phyloP scores from a whole-genome alignment of 2,797 vertebrate genomes.

The Streptopelia turtur region DNA sequence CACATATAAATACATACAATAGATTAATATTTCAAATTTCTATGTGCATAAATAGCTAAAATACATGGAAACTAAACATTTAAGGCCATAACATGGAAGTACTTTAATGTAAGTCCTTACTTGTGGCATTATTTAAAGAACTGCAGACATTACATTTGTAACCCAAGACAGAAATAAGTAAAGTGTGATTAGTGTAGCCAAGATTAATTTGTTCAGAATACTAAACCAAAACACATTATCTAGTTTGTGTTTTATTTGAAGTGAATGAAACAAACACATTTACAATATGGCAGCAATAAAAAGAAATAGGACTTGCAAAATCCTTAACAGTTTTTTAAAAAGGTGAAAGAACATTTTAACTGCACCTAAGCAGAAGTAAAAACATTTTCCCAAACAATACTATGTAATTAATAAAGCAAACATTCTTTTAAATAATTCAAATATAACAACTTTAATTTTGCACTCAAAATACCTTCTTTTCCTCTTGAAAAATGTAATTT shows the following conservation, averaged over 20 bases:
- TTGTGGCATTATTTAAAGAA: not conserved
- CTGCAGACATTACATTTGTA: not conserved
- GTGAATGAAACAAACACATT: not conserved
- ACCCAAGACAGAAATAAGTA: not conserved
- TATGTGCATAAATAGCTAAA: not conserved
- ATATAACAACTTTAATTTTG: not conserved
- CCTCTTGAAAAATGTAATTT: not conserved
- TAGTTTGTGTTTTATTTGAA: not conserved
- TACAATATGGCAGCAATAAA: not conserved
- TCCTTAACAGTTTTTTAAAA: not conserved
- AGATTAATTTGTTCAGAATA: not conserved
- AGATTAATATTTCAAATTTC: not conserved
- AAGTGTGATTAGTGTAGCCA: not conserved
- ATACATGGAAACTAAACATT: not conserved
- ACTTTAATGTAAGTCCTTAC: not conserved
- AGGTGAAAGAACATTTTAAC: not conserved
- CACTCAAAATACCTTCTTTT: not conserved
- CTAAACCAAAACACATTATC: not conserved
- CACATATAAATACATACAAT: not conserved
- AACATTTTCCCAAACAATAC: not conserved
- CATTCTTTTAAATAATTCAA: not conserved
- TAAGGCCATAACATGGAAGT: not conserved
- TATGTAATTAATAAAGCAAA: not conserved
- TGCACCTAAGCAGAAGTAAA: not conserved
- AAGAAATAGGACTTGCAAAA: not conserved